Evolutionary conservation across 1,140 invertebrate genomes (phyloP).

Genomic region (Drosophila parvula): DNA sequence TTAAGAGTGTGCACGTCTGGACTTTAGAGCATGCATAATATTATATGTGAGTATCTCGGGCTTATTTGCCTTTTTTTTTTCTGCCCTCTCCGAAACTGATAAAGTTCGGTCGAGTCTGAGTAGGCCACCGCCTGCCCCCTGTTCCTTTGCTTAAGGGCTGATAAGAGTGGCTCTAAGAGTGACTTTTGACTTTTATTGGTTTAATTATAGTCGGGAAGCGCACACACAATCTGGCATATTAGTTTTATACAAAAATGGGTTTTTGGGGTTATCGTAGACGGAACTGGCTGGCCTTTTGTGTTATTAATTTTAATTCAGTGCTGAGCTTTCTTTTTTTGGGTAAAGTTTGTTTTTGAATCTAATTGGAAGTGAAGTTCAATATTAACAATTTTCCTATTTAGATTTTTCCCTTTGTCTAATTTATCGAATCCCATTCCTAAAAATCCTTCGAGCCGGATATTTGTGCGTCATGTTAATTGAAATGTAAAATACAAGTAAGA

Average conservation of each 20-base stretch:
- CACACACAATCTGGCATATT: slow-evolving; percentile 6
- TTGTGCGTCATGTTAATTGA: no score
- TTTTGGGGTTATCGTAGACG: slow-evolving; percentile 23
- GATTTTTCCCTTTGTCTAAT: no score
- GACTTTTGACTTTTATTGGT: slow-evolving; percentile 20
- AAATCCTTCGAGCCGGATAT: no score
- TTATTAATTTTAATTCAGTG: not conserved
- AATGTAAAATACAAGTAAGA: no score
- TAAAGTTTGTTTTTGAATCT: not conserved
- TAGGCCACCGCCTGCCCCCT: not conserved
- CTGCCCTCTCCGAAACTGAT: slow-evolving; percentile 6
- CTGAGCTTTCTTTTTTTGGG: not conserved
- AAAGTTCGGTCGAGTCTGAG: slow-evolving; percentile 6
- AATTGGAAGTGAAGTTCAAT: not conserved
- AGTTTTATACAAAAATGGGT: slow-evolving; percentile 12
- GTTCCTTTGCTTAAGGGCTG: slow-evolving; percentile 21
- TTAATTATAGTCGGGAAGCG: slow-evolving; percentile 15
- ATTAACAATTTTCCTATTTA: no score
- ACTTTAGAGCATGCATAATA: slow-evolving; percentile 23
- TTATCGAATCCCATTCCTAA: no score
- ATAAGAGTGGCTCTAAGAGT: slow-evolving; percentile 11
- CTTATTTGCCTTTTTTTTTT: slow-evolving; percentile 19
- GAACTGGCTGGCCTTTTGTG: slow-evolving; percentile 7
- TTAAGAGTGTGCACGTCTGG: slow-evolving; percentile 7
- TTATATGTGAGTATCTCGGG: slow-evolving; percentile 13